Evolutionary conservation across 2,888 invertebrate genomes (phyloP).

Genomic region (Malthinus seriepunctatus): DNA sequence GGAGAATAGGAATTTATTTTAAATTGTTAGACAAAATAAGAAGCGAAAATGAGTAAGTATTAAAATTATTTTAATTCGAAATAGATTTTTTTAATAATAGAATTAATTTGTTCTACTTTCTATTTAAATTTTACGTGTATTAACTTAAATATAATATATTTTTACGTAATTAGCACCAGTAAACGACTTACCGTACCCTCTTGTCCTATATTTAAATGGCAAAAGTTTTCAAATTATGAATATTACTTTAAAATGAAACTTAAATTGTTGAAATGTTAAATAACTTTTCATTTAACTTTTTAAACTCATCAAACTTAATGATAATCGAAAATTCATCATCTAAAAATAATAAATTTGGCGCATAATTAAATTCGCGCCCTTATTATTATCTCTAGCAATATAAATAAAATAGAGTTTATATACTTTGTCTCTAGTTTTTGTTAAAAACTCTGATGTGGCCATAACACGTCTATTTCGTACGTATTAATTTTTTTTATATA

Average conservation of each 20-base stretch:
- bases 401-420: too few species aligned
- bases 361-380: too few species aligned
- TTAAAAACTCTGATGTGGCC: too few species aligned
- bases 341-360: too few species aligned
- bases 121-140: slow-evolving; percentile 10
- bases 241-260: neutral
- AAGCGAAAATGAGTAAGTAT: slow-evolving; percentile 48
- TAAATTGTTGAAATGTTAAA: too few species aligned
- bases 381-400: too few species aligned
- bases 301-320: too few species aligned
- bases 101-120: slow-evolving; percentile 14
- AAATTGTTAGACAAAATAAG: slow-evolving; percentile 68
- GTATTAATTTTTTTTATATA: too few species aligned
- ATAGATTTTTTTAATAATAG: slow-evolving; percentile 19
- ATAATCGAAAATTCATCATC: too few species aligned
- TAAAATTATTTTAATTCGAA: slow-evolving; percentile 14
- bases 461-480: too few species aligned
- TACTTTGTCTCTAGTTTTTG: too few species aligned
- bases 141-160: slow-evolving; percentile 9
- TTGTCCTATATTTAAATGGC: slow-evolving; percentile 8
- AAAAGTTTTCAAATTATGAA: slow-evolving; percentile 18
- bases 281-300: too few species aligned
- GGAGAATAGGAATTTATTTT: slow-evolving; percentile 70
- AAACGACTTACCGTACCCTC: slow-evolving; percentile 4
- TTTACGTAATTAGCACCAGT: slow-evolving; percentile 13